Evolutionary conservation across 2,113 vertebrate species (phyloP).

Genomic region (Brienomyrus longianalis): DNA sequence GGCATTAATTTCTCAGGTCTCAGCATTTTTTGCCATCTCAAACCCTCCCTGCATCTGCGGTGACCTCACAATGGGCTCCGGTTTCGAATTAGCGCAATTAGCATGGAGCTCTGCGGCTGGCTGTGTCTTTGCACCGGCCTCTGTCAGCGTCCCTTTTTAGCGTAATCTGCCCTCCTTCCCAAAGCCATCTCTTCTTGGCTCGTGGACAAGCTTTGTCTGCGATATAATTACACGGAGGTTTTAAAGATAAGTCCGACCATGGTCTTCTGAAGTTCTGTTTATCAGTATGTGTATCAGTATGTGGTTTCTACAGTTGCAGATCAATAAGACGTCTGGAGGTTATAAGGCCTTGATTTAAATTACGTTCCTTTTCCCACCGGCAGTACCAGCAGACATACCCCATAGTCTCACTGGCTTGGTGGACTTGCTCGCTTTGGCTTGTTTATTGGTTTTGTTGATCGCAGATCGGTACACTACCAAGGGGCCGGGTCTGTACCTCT

Average conservation of each 20-base stretch:
- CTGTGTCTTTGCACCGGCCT: not conserved
- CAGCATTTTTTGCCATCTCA: not conserved
- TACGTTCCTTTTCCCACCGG: not conserved
- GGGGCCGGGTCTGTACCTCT: not conserved
- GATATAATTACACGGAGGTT: not conserved
- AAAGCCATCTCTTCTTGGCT: not conserved
- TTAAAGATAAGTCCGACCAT: not conserved
- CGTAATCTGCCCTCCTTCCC: not conserved
- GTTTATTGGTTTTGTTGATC: not conserved
- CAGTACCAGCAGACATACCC: not conserved
- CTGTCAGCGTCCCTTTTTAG: not conserved
- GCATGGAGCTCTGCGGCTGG: not conserved
- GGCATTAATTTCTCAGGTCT: not conserved
- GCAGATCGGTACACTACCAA: not conserved
- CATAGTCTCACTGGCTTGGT: not conserved
- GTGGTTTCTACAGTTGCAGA: not conserved
- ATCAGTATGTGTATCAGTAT: not conserved
- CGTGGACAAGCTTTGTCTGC: not conserved
- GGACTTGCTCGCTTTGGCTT: not conserved
- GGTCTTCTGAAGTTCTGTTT: not conserved
- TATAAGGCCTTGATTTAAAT: not conserved
- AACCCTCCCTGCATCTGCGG: not conserved
- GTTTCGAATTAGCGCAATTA: not conserved
- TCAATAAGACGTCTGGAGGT: not conserved
- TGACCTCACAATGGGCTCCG: not conserved